These are phyloP conservation scores for Drosophila ficusphila DNA, from an alignment of 1,140 invertebrate genomes.

Conservation along the genomic window DNA sequence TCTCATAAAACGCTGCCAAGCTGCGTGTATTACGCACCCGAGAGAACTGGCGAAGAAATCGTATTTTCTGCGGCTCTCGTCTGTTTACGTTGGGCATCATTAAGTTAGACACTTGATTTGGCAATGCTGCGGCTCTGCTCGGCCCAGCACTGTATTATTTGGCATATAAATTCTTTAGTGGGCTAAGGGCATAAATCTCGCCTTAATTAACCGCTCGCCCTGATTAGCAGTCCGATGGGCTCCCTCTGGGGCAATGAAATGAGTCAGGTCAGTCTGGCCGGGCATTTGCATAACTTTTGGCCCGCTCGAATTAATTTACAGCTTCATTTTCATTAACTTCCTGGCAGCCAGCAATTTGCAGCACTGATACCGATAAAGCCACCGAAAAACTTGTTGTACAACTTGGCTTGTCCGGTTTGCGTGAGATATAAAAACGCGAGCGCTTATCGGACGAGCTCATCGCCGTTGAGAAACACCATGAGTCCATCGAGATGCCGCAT, in stretches of 20 bases:
- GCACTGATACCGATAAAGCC: slow-evolving; percentile 52
- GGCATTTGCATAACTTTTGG: slow-evolving; percentile 61
- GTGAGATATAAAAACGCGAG: slow-evolving; percentile 20
- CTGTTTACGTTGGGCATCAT: slow-evolving; percentile 80
- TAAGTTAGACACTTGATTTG: slow-evolving; percentile 82
- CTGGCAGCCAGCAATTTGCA: slow-evolving; percentile 44
- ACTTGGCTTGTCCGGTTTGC: slow-evolving; percentile 48
- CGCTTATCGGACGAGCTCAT: slow-evolving; percentile 41
- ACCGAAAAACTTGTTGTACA: slow-evolving; percentile 60
- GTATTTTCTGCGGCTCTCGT: slow-evolving; percentile 13
- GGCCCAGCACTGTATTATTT: slow-evolving; percentile 73
- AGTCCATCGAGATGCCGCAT: slow-evolving; percentile 47
- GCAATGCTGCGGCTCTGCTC: slow-evolving; percentile 62
- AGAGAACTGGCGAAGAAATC: slow-evolving; percentile 38
- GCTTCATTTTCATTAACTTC: slow-evolving; percentile 60
- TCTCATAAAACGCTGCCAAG: slow-evolving; percentile 65
- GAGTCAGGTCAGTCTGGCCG: slow-evolving; percentile 43
- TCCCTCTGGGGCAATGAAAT: slow-evolving; percentile 18
- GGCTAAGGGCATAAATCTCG: slow-evolving; percentile 69
- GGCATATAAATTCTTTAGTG: slow-evolving; percentile 73
- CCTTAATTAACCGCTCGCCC: slow-evolving; percentile 71
- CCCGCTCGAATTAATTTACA: slow-evolving; percentile 69
- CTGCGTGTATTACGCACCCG: slow-evolving; percentile 43
- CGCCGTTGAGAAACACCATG: slow-evolving; percentile 58
- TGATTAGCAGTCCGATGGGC: slow-evolving; percentile 57